phyloP scores from a whole-genome alignment of 2,888 invertebrate species.

The Parnassius mnemosyne region DNA sequence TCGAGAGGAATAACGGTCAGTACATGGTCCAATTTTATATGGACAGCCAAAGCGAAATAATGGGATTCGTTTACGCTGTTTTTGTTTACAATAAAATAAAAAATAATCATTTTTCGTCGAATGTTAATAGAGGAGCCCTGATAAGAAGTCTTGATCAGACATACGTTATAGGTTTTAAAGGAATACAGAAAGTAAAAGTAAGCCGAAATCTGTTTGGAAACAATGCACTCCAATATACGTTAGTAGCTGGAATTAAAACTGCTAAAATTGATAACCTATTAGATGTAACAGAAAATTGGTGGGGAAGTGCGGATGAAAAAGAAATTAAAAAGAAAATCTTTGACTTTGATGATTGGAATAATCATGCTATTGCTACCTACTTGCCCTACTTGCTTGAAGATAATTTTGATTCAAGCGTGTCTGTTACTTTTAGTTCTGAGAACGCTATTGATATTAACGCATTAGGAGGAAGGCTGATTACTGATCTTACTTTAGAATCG shows the following conservation, averaged over 20 bases:
- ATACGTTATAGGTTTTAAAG: conserved; percentile 94
- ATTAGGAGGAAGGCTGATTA: conserved; percentile 88
- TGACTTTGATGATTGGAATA: conserved; percentile 99
- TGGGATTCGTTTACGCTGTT: conserved; percentile 90
- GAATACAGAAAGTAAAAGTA: conserved; percentile 95
- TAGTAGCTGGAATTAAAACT: conserved; percentile 94
- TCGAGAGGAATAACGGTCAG: conserved; percentile 89
- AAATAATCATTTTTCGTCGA: conserved; percentile 80
- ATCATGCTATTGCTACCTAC: conserved; percentile 95
- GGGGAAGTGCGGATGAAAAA: conserved; percentile 90
- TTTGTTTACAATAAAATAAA: conserved; percentile 90
- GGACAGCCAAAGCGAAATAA: conserved; percentile 95
- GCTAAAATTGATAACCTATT: conserved; percentile 92
- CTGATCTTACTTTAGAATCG: conserved; percentile 83
- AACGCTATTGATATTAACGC: conserved; percentile 82
- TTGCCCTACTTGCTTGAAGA: conserved; percentile 92
- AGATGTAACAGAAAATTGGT: conserved; percentile 97
- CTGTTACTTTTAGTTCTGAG: conserved; percentile 82
- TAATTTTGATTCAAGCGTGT: conserved; percentile 87
- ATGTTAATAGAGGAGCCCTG: conserved; percentile 56
- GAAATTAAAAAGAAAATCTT: conserved; percentile 92
- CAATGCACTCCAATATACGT: conserved; percentile 91
- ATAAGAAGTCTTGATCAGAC: conserved; percentile 81
- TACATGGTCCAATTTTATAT: conserved; percentile 93
- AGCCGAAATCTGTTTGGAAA: conserved; percentile 93